Percentiles rank a stretch among this genome's conserved stretches.
Conservation (phyloP, 64 coral and sea anemone genomes). For the Stichodactyla mertensii region DNA sequence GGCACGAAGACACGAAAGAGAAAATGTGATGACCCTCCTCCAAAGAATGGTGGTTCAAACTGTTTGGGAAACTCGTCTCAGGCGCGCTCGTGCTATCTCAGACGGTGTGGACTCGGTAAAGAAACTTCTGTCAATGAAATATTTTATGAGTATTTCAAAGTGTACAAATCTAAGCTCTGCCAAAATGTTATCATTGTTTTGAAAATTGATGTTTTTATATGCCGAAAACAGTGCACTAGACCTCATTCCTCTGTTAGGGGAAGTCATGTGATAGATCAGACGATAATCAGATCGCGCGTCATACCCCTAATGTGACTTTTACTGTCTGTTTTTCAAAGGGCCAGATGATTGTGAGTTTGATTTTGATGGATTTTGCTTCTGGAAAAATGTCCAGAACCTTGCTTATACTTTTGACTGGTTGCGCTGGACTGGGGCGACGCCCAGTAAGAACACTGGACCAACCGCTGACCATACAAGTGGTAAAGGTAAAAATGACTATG, state of each 20-base stretch:
- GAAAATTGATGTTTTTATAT: too few species aligned
- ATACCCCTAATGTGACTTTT: not conserved
- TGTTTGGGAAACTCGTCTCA: conserved; percentile 50
- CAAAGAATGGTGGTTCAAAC: conserved; percentile 35
- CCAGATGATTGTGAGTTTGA: conserved; percentile 54
- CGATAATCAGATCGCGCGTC: too few species aligned
- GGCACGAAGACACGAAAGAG: conserved; percentile 37
- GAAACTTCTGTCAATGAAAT: too few species aligned
- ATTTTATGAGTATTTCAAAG: too few species aligned
- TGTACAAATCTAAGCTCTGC: too few species aligned
- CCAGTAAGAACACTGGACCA: conserved; percentile 36
- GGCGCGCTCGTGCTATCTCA: conserved; percentile 18
- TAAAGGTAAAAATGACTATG: conserved; percentile 10
- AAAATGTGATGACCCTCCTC: conserved; percentile 57
- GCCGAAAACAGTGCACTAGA: too few species aligned
- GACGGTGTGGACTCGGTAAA: conserved; percentile 64
- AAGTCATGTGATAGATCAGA: too few species aligned
- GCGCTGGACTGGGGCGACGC: conserved; percentile 13
- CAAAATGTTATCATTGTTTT: too few species aligned
- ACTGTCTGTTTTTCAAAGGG: not conserved
- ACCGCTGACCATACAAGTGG: conserved; percentile 41
- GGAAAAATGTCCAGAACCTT: conserved; percentile 24
- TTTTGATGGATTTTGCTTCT: conserved; percentile 26
- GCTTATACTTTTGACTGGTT: conserved; percentile 30
- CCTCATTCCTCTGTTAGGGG: too few species aligned